Percentiles rank a stretch among this genome's conserved stretches.
Evolutionary conservation across 2,113 vertebrate species (phyloP).

Genomic region (Pelecanoides urinatrix): DNA sequence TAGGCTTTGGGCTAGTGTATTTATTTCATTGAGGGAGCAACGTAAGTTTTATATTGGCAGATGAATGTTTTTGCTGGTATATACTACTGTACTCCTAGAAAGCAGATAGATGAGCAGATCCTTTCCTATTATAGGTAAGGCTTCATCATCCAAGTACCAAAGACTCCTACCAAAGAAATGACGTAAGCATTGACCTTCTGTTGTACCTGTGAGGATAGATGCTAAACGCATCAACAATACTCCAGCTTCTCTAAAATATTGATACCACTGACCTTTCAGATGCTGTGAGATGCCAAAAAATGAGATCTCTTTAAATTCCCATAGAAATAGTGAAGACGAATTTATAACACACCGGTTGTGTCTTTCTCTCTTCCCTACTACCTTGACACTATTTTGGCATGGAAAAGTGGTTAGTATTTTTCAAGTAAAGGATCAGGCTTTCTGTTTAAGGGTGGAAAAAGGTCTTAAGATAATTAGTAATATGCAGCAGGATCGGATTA

Average conservation of each 20-base stretch:
- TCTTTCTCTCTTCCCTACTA: background rate
- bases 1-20: background rate
- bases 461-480: background rate
- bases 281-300: background rate
- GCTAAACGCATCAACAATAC: background rate
- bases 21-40: background rate
- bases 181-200: background rate
- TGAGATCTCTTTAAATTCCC: background rate
- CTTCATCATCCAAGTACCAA: background rate
- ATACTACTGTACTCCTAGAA: background rate
- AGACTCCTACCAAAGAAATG: background rate
- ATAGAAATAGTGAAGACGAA: background rate
- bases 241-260: background rate
- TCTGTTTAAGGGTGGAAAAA: background rate
- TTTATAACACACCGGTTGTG: background rate
- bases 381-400: background rate
- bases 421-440: background rate
- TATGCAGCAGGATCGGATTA: background rate
- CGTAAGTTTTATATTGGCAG: background rate
- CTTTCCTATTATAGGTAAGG: background rate
- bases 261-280: background rate
- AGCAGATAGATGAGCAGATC: background rate
- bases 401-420: background rate
- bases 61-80: background rate
- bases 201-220: background rate